Percentiles rank a stretch among this genome's conserved stretches.
Conservation (phyloP, 2,113 vertebrate genomes). For the Hippocampus abdominalis region DNA sequence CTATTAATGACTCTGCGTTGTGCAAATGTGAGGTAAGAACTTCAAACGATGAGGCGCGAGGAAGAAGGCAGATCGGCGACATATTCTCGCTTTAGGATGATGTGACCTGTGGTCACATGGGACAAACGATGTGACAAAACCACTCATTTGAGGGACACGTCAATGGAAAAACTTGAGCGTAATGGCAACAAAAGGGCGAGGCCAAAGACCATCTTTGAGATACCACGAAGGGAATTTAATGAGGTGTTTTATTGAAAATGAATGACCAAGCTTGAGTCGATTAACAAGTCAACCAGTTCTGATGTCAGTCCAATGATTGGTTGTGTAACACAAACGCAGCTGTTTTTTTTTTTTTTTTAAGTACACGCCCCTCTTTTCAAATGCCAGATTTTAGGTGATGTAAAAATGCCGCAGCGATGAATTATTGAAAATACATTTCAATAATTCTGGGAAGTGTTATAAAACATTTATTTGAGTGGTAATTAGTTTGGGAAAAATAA, state of each 20-base stretch:
- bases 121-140: slow-evolving; percentile 5
- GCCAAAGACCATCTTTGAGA: too few relatives aligned
- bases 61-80: slow-evolving; percentile 11
- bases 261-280: too few relatives aligned
- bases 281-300: too few relatives aligned
- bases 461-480: too few relatives aligned
- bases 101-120: slow-evolving; percentile 27
- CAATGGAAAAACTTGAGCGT: neutral
- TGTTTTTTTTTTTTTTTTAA: neutral
- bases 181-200: neutral
- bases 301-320: too few relatives aligned
- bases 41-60: slow-evolving; percentile 47
- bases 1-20: slow-evolving; percentile 54
- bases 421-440: too few relatives aligned
- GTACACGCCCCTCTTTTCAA: neutral
- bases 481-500: too few relatives aligned
- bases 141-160: neutral
- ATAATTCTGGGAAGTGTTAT: too few relatives aligned
- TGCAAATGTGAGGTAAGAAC: slow-evolving; percentile 45
- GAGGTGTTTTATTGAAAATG: too few relatives aligned
- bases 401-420: too few relatives aligned
- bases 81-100: slow-evolving; percentile 18
- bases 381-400: neutral
- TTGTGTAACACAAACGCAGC: neutral
- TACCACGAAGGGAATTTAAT: too few relatives aligned